These are phyloP conservation scores for Trogon melanurus DNA, from an alignment of 2,113 vertebrate species.

Conservation along the genomic window DNA sequence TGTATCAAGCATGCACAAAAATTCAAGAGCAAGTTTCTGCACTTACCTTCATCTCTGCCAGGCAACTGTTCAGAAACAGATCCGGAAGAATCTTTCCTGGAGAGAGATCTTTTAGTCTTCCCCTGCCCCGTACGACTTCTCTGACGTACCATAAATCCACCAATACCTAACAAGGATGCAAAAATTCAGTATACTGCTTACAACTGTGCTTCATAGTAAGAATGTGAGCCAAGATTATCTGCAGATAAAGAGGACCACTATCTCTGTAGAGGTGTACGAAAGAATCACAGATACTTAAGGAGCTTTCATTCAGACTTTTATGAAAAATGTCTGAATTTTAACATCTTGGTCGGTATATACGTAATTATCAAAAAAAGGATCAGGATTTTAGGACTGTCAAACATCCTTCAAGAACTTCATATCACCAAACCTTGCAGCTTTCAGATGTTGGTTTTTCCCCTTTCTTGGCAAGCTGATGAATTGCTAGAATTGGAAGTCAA, in stretches of 20 bases:
- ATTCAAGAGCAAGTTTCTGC: background rate
- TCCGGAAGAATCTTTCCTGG: constrained; percentile 89
- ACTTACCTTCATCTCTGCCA: constrained; percentile 85
- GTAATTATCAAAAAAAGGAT: background rate
- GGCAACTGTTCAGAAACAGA: constrained; percentile 83
- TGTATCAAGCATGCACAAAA: background rate
- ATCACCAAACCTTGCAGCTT: background rate
- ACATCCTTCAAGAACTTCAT: background rate
- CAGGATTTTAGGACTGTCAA: background rate
- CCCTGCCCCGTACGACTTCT: constrained; percentile 89
- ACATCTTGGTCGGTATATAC: background rate
- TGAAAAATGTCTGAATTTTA: accelerated
- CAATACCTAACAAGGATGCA: constrained; percentile 84
- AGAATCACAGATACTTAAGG: background rate
- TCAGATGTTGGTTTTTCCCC: background rate
- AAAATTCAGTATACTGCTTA: background rate
- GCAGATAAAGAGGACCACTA: background rate
- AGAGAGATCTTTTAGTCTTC: constrained; percentile 84
- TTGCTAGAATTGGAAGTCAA: background rate
- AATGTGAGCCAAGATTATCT: background rate
- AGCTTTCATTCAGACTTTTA: background rate
- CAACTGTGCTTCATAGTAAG: background rate
- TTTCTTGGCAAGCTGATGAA: background rate
- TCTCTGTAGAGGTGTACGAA: background rate
- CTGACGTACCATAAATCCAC: constrained; percentile 98